A percentile compares a stretch with the other conserved stretches of the same genome.
Evolutionary conservation across 2,888 invertebrate genomes (phyloP).

Genomic region (Yponomeuta evonymella): DNA sequence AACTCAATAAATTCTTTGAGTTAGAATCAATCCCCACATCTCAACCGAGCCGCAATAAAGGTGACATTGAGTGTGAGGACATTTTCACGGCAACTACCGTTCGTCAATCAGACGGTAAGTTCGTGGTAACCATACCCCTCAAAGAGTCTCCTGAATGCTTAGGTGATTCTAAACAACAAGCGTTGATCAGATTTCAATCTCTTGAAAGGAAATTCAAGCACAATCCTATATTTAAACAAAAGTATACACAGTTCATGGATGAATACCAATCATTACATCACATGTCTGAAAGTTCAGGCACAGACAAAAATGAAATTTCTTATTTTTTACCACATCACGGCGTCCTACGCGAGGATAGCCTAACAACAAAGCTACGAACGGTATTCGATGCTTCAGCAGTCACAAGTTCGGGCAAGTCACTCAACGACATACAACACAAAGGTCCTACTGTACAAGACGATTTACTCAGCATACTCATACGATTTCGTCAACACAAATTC

Average conservation of each 20-base stretch:
- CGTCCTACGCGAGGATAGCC: not conserved
- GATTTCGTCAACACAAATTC: slow-evolving; percentile 18
- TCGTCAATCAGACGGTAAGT: not conserved
- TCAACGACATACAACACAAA: slow-evolving; percentile 14
- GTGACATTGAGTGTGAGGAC: not conserved
- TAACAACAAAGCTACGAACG: not conserved
- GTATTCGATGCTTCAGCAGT: slow-evolving; percentile 18
- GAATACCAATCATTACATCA: slow-evolving; percentile 13
- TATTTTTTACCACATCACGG: not conserved
- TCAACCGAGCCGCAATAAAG: slow-evolving; percentile 1
- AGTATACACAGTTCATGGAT: slow-evolving; percentile 10
- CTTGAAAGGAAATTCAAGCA: not conserved
- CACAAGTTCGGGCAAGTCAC: slow-evolving; percentile 15
- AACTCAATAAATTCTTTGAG: slow-evolving; percentile 13
- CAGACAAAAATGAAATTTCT: not conserved
- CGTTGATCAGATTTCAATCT: slow-evolving; percentile 7
- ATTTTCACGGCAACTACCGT: not conserved
- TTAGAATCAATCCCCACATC: slow-evolving; percentile 12
- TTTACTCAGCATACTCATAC: slow-evolving; percentile 16
- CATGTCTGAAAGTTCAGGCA: not conserved
- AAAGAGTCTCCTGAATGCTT: slow-evolving; percentile 3
- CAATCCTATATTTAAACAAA: not conserved
- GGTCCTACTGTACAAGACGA: slow-evolving; percentile 19
- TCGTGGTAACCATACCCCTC: not conserved
- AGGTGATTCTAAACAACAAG: slow-evolving; percentile 5